Percentiles rank a stretch among this genome's conserved stretches.
phyloP scores from a whole-genome alignment of 2,797 vertebrate genomes.

The Parotocinclus haroldoi region DNA sequence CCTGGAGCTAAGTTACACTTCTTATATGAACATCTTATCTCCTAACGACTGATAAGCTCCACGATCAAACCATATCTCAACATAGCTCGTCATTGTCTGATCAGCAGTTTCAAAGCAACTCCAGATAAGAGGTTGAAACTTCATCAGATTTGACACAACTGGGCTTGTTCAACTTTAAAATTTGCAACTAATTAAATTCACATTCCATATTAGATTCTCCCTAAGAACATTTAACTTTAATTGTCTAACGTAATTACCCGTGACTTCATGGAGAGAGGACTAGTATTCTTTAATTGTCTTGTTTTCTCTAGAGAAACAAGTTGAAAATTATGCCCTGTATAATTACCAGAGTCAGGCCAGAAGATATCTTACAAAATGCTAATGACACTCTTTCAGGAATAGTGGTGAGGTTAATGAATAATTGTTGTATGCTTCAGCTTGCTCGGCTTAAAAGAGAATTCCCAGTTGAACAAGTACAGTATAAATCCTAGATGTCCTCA shows the following conservation, averaged over 20 bases:
- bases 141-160: conserved; percentile 27
- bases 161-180: conserved; percentile 54
- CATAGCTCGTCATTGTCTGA: conserved; percentile 3
- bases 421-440: conserved; percentile 49
- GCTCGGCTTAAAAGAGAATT: conserved; percentile 28
- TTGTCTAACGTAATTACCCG: conserved; percentile 66
- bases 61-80: not conserved
- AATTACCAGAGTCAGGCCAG: conserved; percentile 55
- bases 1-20: not conserved
- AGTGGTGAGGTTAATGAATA: conserved; percentile 74
- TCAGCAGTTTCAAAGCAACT: conserved; percentile 7
- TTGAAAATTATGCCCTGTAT: conserved; percentile 49
- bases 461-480: conserved; percentile 36
- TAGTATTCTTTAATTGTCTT: conserved; percentile 66
- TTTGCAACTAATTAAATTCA: conserved; percentile 42
- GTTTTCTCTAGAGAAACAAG: conserved; percentile 57
- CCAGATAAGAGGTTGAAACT: conserved; percentile 1
- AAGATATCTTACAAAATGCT: conserved; percentile 54
- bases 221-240: conserved; percentile 56
- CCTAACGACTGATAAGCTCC: conserved; percentile 1
- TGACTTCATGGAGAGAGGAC: conserved; percentile 59
- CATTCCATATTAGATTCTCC: conserved; percentile 59
- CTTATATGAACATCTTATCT: not conserved
- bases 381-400: conserved; percentile 59
- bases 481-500: conserved; percentile 31